Evolutionary conservation across 2,797 vertebrate genomes (phyloP).

Genomic region (Tympanoctomys barrerae): DNA sequence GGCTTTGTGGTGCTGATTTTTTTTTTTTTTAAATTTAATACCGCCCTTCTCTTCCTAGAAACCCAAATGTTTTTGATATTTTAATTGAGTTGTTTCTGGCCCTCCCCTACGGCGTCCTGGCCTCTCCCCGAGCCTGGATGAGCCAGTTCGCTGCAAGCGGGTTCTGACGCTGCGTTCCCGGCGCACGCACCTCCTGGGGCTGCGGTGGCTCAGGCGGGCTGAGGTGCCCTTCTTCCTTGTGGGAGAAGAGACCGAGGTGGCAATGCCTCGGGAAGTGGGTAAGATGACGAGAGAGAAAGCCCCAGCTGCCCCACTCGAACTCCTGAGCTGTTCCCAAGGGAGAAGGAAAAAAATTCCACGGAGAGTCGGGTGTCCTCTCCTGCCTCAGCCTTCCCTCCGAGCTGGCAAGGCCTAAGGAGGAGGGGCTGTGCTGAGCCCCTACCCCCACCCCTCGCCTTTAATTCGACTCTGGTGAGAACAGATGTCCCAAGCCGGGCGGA

Average conservation of each 20-base stretch:
- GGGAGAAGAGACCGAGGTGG: background rate
- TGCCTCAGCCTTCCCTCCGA: background rate
- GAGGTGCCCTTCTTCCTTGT: background rate
- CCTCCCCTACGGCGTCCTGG: background rate
- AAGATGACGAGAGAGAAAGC: background rate
- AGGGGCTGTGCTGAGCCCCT: conserved; percentile 59
- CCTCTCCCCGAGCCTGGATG: conserved; percentile 15
- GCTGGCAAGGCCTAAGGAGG: background rate
- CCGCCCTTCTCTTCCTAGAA: background rate
- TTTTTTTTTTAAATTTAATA: background rate
- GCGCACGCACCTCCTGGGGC: conserved; percentile 1
- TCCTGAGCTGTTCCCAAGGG: conserved; percentile 54
- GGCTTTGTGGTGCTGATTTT: conserved; percentile 54
- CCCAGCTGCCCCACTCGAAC: background rate
- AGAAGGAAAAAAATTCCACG: background rate
- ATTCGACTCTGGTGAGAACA: conserved; percentile 94
- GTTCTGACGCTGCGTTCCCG: background rate
- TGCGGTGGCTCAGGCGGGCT: background rate
- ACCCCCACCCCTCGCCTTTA: conserved; percentile 84
- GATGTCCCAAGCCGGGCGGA: conserved; percentile 96
- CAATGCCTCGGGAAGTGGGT: background rate
- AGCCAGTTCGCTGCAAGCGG: conserved; percentile 80
- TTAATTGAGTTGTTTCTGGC: conserved; percentile 69
- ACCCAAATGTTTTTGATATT: conserved; percentile 71
- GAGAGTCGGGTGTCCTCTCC: background rate